Evolutionary conservation across 1,140 invertebrate genomes (phyloP), one percentile per base, ranked within the genome.

Genomic region (Drosophila asahinai): DNA sequence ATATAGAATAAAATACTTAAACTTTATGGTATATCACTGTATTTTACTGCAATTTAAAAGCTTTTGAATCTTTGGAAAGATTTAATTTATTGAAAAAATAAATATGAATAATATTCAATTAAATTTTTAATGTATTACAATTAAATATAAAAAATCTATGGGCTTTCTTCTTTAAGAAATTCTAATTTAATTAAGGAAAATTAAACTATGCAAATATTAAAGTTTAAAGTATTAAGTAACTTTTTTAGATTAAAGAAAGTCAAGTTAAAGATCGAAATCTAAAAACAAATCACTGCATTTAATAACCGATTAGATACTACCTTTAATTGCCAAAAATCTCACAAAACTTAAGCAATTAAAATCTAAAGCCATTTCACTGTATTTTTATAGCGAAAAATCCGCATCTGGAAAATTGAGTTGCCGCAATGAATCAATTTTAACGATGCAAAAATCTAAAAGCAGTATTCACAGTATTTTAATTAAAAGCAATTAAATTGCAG

Each of bases 391-490:
- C 17, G 43, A 42, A 19, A 58, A 27, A 11, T 22, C 12, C 19
- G 49, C 51, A 67, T 30, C 33, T 25, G n/a, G 49, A n/a, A 38
- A 68, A 38, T 52, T 45, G 25, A 47, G 51, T 55, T 55, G 48
- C 48, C 67, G 40, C 38, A 63, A 49, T 27, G 48, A 38, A 65
- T 42, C 30, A 42, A 38, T 9, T 67, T 70, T 36, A 17, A 63
- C 48, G 22, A 40, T 63, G 33, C 33, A 27, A 11, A 65, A 55
- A 47, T 67, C 30, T 54, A 30, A 27, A 54, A n/a, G 30, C 59
- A 27, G 8, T 48, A 7, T 59, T 45, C 57, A 65, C 38, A 30
- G n/a, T 22, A 12, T 17, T 17, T 43, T 33, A 33, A 22, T 62
- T 33, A 7, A 40, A 66, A 45, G 14, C 15, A 15, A 19, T 60